Evolutionary conservation across 2,888 invertebrate species (phyloP).

Genomic region (Cephus pulcher): DNA sequence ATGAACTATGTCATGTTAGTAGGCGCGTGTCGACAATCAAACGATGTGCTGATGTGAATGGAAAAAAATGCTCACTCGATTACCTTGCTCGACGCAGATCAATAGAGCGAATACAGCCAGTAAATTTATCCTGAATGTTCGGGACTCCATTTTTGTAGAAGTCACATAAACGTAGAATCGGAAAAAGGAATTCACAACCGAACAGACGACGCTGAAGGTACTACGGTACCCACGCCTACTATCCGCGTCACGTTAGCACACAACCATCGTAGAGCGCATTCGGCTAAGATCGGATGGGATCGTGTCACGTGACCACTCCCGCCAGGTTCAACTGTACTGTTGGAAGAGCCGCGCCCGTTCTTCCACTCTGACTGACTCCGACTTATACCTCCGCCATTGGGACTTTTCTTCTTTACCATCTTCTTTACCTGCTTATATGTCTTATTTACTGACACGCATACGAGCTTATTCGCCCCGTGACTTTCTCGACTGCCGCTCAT

Average conservation of each 20-base stretch:
- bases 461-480: neutral
- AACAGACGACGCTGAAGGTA: neutral
- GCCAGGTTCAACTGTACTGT: neutral
- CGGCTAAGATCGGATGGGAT: conserved; percentile 2
- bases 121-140: neutral
- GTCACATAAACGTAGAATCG: neutral
- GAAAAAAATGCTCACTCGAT: neutral
- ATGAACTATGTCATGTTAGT: neutral
- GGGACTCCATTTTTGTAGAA: neutral
- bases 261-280: neutral
- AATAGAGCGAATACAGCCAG: neutral
- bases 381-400: neutral
- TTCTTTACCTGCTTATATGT: neutral
- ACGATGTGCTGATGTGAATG: neutral
- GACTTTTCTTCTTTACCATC: neutral
- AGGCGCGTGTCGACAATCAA: neutral
- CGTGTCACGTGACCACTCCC: conserved; percentile 48
- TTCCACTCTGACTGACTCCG: conserved; percentile 68
- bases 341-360: conserved; percentile 61
- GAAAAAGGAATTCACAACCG: neutral
- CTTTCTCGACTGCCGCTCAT: neutral
- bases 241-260: neutral
- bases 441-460: neutral
- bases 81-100: neutral
- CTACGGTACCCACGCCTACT: neutral